Evolutionary conservation across 2,113 vertebrate species (phyloP), one percentile per base, ranked within the genome.

Genomic region (Peromyscus californicus): DNA sequence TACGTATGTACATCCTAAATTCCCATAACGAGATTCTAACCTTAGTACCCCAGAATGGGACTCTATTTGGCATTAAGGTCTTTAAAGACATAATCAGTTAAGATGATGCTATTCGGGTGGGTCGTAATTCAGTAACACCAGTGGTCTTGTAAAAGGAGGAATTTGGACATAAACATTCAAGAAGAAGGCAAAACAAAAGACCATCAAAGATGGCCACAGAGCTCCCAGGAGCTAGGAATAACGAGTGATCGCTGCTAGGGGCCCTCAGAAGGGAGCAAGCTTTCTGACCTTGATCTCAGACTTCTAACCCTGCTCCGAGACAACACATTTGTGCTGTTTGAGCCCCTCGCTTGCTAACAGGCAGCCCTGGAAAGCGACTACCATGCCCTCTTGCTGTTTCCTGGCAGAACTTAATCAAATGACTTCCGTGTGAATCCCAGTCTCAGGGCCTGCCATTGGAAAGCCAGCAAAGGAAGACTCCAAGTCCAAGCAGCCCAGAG

Each of bases 361-460:
- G 42, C 61, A 85, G 89, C 22, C n/a, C 42, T 82, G 51, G 72
- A 29, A 69, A 93, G 89, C 0, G 4, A 78, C 83, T 36, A 6
- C 29, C 48, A n/a, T 42, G n/a, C 26, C 39, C 4, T 54, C 33
- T 72, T 75, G 51, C 45, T 29, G 75, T 88, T 76, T 94, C 86
- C 86, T 65, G 93, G 93, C 31, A 95, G 89, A 93, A 93, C 74
- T 87, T 91, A 76, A 75, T 87, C 84, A 96, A 97, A 96, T 91
- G 90, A 75, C 87, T 88, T 88, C 67, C 19, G 26, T 24, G 54
- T 57, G 92, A 89, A 90, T 72, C 48, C 31, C 36, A 48, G 67
- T 79, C 76, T 76, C 36, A 57, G 78, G 42, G 21, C 90, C 67
- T 89, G 67, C 75, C 48, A 3, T 21, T 76, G 82, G 86, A 90